These are phyloP conservation scores for Vireo altiloquus DNA, from an alignment of 2,113 vertebrate genomes.

Conservation along the genomic window DNA sequence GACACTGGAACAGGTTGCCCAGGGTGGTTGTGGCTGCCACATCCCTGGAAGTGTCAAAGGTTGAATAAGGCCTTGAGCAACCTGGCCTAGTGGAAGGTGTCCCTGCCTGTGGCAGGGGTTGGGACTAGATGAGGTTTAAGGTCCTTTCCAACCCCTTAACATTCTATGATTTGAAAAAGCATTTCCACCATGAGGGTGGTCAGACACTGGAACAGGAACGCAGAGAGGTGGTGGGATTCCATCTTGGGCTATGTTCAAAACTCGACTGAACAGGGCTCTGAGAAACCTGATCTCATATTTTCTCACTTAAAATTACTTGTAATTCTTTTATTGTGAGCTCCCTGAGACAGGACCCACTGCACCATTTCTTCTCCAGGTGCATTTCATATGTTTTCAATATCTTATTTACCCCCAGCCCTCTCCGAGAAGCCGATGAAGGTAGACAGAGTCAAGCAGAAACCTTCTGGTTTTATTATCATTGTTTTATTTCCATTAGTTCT, in stretches of 20 bases:
- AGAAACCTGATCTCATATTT: neutral
- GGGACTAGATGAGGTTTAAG: neutral
- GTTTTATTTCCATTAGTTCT: slow-evolving; percentile 69
- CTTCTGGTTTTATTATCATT: slow-evolving; percentile 34
- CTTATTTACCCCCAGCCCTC: neutral
- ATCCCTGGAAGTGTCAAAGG: neutral
- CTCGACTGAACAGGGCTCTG: neutral
- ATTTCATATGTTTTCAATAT: neutral
- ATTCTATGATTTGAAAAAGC: neutral
- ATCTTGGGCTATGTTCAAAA: neutral
- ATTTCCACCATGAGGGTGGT: neutral
- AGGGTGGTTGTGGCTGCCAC: neutral
- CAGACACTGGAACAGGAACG: neutral
- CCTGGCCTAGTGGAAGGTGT: neutral
- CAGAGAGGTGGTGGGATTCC: neutral
- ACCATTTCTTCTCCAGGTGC: neutral
- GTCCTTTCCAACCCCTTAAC: neutral
- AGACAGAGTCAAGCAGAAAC: neutral
- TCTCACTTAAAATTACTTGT: neutral
- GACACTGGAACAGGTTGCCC: neutral
- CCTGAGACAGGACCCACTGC: neutral
- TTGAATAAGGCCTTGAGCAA: neutral
- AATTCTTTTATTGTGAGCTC: neutral
- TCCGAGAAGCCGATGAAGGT: neutral
- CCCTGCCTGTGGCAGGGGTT: neutral